Evolutionary conservation across 2,113 vertebrate genomes (phyloP), one percentile per base, ranked within the genome.

Genomic region (Pluvialis apricaria): DNA sequence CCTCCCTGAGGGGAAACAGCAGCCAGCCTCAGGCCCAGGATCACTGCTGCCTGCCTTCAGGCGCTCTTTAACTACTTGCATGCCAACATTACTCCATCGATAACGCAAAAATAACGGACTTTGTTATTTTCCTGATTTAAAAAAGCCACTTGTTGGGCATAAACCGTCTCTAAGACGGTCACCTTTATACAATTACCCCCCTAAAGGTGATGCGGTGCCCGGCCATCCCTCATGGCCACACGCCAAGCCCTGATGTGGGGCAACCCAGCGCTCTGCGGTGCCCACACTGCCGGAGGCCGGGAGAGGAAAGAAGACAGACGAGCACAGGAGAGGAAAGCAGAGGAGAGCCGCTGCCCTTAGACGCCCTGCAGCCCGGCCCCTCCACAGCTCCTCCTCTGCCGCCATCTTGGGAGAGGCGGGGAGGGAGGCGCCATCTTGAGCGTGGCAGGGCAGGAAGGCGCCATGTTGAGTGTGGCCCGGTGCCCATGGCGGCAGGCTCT

Each of bases 151-250:
- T 40, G n/a, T 12, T 5, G 7, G 44, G 29, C 31, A 60, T 29
- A 54, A 72, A 10, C 11, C 29, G 10, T 8, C 65, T 19, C 12
- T 51, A 13, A 4, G 20, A 29, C 11, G 21, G 69, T 6, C 31
- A 49, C n/a, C 28, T 82, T 22, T 14, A 45, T 2, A 29, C 38
- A 40, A 15, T 4, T 11, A 34, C 6, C n/a, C 40, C 15, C 5
- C 32, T 61, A 29, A 54, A 61, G 69, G 40, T 2, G 13, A 55
- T 6, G 49, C 80, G 58, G 97, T 93, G 97, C 97, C 94, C 94
- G 65, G 93, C 98, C 98, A 98, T 95, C 98, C 98, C 98, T 99
- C 97, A 97, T 98, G 98, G 98, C 98, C 98, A 16, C 97, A 97
- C 98, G 98, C 98, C 98, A 98, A 61, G n/a, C n/a, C 16, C 61